phyloP scores from a whole-genome alignment of 2,888 invertebrate species.

The Rhimphoctona megacephalus region DNA sequence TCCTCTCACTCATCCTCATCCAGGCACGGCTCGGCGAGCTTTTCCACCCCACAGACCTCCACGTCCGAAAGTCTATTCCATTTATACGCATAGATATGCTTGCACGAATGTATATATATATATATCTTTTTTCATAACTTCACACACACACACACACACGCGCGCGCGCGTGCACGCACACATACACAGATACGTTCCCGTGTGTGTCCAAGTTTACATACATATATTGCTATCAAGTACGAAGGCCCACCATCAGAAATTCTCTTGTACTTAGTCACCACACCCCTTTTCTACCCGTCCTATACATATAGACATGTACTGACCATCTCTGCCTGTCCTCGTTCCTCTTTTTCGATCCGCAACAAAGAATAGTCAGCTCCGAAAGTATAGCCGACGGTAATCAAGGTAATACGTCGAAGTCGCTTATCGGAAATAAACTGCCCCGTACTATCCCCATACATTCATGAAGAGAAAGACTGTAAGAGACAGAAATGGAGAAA shows the following conservation, averaged over 20 bases:
- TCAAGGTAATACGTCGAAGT: slow-evolving; percentile 78
- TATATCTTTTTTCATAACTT: background rate
- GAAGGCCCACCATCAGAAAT: slow-evolving; percentile 37
- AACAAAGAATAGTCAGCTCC: slow-evolving; percentile 77
- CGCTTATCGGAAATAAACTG: slow-evolving; percentile 75
- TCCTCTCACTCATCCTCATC: slow-evolving; percentile 73
- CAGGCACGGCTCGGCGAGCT: slow-evolving; percentile 70
- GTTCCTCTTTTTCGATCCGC: slow-evolving; percentile 33
- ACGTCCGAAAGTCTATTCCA: slow-evolving; percentile 54
- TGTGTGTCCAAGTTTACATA: background rate
- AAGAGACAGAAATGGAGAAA: slow-evolving; percentile 1
- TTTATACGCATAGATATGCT: slow-evolving; percentile 17
- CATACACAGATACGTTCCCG: background rate
- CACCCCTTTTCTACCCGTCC: slow-evolving; percentile 57
- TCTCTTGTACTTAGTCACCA: slow-evolving; percentile 63
- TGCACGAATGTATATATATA: background rate
- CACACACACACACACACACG: background rate
- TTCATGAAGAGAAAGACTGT: background rate
- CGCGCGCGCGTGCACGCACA: no score
- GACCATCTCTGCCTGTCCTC: slow-evolving; percentile 31
- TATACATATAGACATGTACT: slow-evolving; percentile 37
- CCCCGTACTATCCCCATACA: slow-evolving; percentile 37
- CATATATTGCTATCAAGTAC: background rate
- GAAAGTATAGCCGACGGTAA: slow-evolving; percentile 74
- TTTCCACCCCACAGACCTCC: slow-evolving; percentile 56